Evolutionary conservation across 2,888 invertebrate species (phyloP).

Genomic region (Mimachlamys varia): DNA sequence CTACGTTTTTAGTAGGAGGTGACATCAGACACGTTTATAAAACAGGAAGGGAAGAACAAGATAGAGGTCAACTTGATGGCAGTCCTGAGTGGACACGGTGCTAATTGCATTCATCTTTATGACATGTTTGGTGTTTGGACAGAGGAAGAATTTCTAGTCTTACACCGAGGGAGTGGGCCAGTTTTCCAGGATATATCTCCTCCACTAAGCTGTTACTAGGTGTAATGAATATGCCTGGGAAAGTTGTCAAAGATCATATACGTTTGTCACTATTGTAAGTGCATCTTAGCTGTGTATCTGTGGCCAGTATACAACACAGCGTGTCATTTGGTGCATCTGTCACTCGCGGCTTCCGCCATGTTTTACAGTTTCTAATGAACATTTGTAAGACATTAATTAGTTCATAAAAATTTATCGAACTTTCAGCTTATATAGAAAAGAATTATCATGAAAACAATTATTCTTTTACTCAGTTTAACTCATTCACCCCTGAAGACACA

Average conservation of each 20-base stretch:
- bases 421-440: background rate
- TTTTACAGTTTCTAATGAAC: background rate
- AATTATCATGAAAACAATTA: no score
- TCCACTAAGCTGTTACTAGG: background rate
- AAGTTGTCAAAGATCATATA: background rate
- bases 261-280: background rate
- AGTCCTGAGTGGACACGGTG: background rate
- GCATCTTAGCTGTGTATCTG: background rate
- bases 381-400: background rate
- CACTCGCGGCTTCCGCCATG: background rate
- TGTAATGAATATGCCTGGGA: conserved; percentile 1
- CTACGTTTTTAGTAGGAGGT: conserved; percentile 26
- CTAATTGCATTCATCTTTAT: background rate
- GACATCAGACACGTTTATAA: background rate
- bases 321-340: conserved; percentile 16
- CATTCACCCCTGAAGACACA: no score
- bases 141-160: background rate
- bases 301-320: background rate
- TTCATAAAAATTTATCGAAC: background rate
- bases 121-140: background rate
- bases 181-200: background rate
- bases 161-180: background rate
- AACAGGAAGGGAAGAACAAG: background rate
- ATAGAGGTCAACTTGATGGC: background rate
- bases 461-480: no score